phyloP scores from a whole-genome alignment of 2,888 invertebrate genomes.

The Dynastes grantii region DNA sequence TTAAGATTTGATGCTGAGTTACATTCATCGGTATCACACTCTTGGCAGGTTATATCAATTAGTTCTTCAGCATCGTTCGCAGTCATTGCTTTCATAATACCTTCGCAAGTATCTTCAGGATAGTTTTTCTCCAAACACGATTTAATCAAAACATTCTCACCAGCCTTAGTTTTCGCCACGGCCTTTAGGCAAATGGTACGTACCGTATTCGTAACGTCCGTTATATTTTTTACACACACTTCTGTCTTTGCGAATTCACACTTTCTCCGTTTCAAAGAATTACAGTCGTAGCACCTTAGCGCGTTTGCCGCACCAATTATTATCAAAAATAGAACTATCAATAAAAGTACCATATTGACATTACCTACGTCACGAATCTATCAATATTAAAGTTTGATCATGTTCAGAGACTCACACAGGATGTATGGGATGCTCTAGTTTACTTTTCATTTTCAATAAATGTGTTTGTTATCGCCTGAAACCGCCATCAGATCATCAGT shows the following conservation, averaged over 20 bases:
- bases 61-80: neutral
- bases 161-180: neutral
- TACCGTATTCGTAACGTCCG: neutral
- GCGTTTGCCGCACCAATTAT: neutral
- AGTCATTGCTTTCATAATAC: neutral
- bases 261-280: neutral
- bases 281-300: neutral
- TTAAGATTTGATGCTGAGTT: slow-evolving; percentile 1
- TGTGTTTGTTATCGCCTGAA: too few relatives aligned
- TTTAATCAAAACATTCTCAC: neutral
- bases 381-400: too few relatives aligned
- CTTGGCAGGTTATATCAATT: neutral
- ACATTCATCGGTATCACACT: neutral
- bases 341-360: too few relatives aligned
- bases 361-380: too few relatives aligned
- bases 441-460: too few relatives aligned
- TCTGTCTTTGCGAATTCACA: neutral
- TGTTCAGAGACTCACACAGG: too few relatives aligned
- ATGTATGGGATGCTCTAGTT: too few relatives aligned
- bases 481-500: too few relatives aligned
- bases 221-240: neutral
- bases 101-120: neutral
- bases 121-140: neutral
- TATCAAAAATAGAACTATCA: too few relatives aligned
- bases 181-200: neutral